phyloP scores from a whole-genome alignment of 2,113 vertebrate genomes.

The Leuciscus idus region DNA sequence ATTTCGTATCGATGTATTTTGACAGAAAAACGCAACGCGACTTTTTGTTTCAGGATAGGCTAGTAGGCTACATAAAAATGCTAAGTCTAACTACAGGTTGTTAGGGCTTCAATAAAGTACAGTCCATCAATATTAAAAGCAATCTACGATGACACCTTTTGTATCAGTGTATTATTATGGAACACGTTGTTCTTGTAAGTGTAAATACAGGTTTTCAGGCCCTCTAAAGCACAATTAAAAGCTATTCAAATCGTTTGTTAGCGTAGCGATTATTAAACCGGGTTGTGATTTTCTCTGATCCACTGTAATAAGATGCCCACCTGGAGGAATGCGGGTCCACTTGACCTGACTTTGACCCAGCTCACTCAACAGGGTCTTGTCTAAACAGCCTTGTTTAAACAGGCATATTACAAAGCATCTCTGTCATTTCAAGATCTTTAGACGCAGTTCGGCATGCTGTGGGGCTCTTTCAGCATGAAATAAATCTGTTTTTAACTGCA shows the following conservation, averaged over 20 bases:
- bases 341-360: conserved; percentile 61
- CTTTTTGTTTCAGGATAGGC: neutral
- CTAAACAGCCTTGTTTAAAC: conserved; percentile 62
- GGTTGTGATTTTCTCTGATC: neutral
- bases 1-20: neutral
- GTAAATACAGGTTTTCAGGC: neutral
- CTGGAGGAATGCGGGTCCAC: conserved; percentile 51
- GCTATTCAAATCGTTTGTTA: no score
- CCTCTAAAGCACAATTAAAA: neutral
- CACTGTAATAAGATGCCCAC: conserved; percentile 44
- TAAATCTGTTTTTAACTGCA: neutral
- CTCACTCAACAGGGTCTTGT: conserved; percentile 57
- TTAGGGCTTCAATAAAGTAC: neutral
- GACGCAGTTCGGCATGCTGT: neutral
- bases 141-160: neutral
- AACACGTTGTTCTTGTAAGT: neutral
- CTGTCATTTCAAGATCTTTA: conserved; percentile 50
- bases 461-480: neutral
- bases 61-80: no score
- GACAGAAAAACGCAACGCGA: neutral
- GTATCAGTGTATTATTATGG: neutral
- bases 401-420: conserved; percentile 57
- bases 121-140: neutral
- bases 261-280: neutral
- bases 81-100: no score